A percentile compares a stretch with the other conserved stretches of the same genome.
phyloP scores from a whole-genome alignment of 2,797 vertebrate species.

The Podargus strigoides region DNA sequence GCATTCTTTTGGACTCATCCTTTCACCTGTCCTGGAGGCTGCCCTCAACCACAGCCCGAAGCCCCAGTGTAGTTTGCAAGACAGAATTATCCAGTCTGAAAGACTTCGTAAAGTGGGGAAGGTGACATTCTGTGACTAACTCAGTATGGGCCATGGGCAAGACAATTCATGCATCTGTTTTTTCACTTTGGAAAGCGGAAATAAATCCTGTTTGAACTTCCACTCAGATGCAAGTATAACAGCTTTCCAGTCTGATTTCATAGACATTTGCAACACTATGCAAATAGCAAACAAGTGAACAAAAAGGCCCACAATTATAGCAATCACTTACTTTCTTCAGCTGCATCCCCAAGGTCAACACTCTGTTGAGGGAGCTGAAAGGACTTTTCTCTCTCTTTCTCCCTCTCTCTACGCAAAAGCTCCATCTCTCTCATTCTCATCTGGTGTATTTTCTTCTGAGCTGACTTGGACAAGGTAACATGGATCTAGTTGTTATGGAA shows the following conservation, averaged over 20 bases:
- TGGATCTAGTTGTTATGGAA: slow-evolving; percentile 53
- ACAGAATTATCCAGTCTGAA: background rate
- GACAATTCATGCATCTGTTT: background rate
- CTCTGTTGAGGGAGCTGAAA: background rate
- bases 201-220: background rate
- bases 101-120: background rate
- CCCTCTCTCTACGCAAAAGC: background rate
- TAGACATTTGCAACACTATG: background rate
- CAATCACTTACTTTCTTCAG: background rate
- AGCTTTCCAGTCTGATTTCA: background rate
- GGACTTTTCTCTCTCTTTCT: background rate
- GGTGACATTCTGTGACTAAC: background rate
- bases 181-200: background rate
- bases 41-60: background rate
- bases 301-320: background rate
- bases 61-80: background rate
- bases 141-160: background rate
- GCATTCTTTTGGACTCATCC: background rate
- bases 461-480: slow-evolving; percentile 59
- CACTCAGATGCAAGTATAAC: background rate
- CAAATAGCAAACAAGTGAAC: background rate
- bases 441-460: slow-evolving; percentile 60
- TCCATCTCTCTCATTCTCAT: slow-evolving; percentile 41
- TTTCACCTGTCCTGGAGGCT: background rate
- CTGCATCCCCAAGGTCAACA: background rate